Evolutionary conservation across 2,888 invertebrate species (phyloP), one percentile per base, ranked within the genome.

Genomic region (Escarpia spicata): DNA sequence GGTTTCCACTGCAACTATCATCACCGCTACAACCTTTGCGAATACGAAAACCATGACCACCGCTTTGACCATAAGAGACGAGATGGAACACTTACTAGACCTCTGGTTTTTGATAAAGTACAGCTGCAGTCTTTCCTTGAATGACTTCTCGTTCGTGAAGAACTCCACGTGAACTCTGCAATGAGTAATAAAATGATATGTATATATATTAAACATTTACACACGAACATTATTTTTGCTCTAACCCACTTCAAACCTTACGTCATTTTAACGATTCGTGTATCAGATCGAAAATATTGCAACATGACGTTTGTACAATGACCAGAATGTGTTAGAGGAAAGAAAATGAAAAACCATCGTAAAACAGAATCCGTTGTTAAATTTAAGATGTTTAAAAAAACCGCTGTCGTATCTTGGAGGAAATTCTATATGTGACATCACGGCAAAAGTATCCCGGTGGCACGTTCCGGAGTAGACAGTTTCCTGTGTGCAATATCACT

Each of bases 101-200:
- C 99, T 98, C 97, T 99, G 99, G 97, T 99, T 99, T 97, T 99
- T 99, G 97, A 99, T 98, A 97, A 99, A 99, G 97, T 99, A 99
- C 95, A 99, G 97, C 97, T 99, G 99, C 97, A 99, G 98, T 97
- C 99, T 98, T 97, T 99, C 99, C 97, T 99, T 99, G 97, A 99
- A 98, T 96, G 99, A 99, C 97, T 99, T 99, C 97, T 99, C 99
- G 97, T 99, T 99, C 96, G 99, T 99, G 97, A 99, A 99, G 97
- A 99, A 99, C 97, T 99, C 99, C 97, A 99, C 99, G 95, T 99
- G 98, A 95, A 99, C 99, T 97, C 99, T 99, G 98, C 31, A 93
- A 93, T 4, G 92, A 31, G 44, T 31, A 90, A 92, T 90, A 92
- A n/a, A 89, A n/a, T 19, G 91, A 43, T 26, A 31, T 31, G 37